Evolutionary conservation across 2,888 invertebrate species (phyloP).

Genomic region (Netelia fuscicornis): DNA sequence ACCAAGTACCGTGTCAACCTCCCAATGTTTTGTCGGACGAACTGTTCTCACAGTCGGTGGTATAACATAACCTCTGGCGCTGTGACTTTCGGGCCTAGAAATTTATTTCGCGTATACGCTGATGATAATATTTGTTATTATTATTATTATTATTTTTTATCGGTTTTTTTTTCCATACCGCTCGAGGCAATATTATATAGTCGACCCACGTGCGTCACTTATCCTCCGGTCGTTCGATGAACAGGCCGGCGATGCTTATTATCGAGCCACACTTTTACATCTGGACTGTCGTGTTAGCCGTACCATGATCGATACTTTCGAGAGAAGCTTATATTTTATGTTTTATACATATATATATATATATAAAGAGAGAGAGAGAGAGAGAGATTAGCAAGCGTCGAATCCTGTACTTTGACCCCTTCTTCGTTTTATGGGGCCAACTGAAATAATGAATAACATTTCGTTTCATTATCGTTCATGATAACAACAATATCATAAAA

Average conservation of each 20-base stretch:
- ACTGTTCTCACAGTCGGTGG: no score
- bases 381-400: background rate
- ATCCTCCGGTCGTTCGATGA: background rate
- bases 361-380: background rate
- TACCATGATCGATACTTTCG: constrained; percentile 16
- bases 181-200: constrained; percentile 4
- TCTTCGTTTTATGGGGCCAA: background rate
- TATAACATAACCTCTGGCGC: no score
- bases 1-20: no score
- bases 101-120: background rate
- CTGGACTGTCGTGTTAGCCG: background rate
- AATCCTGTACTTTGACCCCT: constrained; percentile 4
- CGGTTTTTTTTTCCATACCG: background rate
- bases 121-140: background rate
- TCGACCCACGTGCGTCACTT: constrained; percentile 37
- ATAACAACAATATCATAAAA: background rate
- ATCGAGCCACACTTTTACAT: background rate
- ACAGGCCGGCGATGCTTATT: background rate
- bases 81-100: background rate
- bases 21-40: no score
- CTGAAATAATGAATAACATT: no score
- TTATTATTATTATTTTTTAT: background rate
- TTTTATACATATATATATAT: background rate
- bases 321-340: constrained; percentile 1
- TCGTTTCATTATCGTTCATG: background rate